These are phyloP conservation scores for Brachionus paranguensis DNA, from an alignment of 1,140 invertebrate genomes.

Conservation along the genomic window DNA sequence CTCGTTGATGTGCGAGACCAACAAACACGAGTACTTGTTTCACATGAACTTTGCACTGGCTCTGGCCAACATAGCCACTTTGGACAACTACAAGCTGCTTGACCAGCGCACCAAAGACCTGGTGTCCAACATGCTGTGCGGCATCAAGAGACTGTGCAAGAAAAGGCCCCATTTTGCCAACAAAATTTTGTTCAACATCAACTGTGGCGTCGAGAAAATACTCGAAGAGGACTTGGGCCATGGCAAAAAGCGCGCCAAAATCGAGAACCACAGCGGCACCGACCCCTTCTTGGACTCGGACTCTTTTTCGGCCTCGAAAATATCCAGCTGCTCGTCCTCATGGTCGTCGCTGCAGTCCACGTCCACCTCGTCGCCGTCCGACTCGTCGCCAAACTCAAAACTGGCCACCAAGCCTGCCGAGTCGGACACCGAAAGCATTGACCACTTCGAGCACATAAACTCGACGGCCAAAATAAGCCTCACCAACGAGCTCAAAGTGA, in stretches of 20 bases:
- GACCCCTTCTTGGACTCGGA: not conserved
- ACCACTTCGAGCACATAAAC: not conserved
- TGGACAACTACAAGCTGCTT: not conserved
- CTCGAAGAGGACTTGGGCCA: not conserved
- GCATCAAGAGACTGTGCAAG: constrained; percentile 23
- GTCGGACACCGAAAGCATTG: not conserved
- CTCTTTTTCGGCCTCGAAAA: not conserved
- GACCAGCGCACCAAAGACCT: constrained; percentile 31
- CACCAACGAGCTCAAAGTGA: not conserved
- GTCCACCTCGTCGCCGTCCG: not conserved
- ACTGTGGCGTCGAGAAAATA: not conserved
- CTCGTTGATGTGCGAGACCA: constrained; percentile 28
- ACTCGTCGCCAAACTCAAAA: not conserved
- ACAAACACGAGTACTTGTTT: constrained; percentile 28
- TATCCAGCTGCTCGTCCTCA: not conserved
- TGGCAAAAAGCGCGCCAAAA: not conserved
- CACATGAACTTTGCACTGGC: constrained; percentile 32
- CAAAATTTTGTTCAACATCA: constrained; percentile 31
- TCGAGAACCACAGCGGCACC: not conserved
- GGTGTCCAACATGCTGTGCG: constrained; percentile 34
- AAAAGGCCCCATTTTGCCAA: constrained; percentile 17
- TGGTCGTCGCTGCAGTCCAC: constrained; percentile 7
- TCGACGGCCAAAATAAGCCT: not conserved
- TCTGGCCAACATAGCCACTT: constrained; percentile 34
- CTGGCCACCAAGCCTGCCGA: not conserved